These are phyloP conservation scores for Dolichallabes microphthalmus DNA, from an alignment of 2,113 vertebrate genomes.

Conservation along the genomic window DNA sequence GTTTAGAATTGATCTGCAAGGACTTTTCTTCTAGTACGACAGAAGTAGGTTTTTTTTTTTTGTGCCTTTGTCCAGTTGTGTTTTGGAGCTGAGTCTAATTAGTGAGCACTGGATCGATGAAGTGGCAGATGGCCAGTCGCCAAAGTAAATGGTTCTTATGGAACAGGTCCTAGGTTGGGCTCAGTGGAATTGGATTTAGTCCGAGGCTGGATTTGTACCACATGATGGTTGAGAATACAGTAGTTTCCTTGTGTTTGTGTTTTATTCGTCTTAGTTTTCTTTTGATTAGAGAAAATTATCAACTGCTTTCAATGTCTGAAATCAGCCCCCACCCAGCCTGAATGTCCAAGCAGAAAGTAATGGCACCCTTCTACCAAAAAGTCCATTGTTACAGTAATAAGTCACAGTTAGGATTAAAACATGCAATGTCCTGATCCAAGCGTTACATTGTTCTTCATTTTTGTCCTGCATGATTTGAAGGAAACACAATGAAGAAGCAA, in stretches of 20 bases:
- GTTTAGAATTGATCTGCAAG: background rate
- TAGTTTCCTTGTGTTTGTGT: background rate
- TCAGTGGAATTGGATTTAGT: background rate
- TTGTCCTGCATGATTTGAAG: background rate
- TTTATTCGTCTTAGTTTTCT: background rate
- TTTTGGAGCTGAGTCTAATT: slow-evolving; percentile 24
- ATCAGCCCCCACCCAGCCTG: background rate
- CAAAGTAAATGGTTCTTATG: slow-evolving; percentile 34
- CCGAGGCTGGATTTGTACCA: background rate
- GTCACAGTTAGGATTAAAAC: background rate
- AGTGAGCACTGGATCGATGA: slow-evolving; percentile 34
- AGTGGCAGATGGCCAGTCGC: slow-evolving; percentile 38
- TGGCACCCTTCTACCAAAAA: background rate
- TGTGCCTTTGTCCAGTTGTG: background rate
- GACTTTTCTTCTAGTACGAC: background rate
- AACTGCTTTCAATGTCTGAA: background rate
- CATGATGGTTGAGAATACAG: background rate
- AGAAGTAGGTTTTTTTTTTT: background rate
- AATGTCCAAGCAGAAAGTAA: background rate
- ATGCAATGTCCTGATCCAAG: background rate
- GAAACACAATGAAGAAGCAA: background rate
- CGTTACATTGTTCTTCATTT: background rate
- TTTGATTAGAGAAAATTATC: background rate
- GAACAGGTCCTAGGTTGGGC: slow-evolving; percentile 19
- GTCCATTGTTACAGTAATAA: background rate